Base-by-base conservation (phyloP, 1,140 invertebrate genomes). In the Hyphantria cunea region DNA sequence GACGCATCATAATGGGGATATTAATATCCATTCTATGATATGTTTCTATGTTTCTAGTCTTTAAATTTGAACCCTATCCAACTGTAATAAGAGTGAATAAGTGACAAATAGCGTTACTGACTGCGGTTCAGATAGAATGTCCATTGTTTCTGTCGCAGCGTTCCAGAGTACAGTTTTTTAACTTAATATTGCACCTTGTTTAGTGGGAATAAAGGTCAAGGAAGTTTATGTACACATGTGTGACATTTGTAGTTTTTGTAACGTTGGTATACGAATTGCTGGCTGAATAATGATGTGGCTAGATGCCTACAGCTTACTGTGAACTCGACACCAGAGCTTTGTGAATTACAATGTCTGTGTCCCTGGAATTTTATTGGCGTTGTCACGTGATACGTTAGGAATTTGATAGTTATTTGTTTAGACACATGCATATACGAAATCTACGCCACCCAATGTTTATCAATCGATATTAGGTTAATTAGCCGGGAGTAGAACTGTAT, bases 241-340 rank as follows among this genome's bases (percentile, higher is more conserved):
- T 48, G 44, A 58, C 55, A 49, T 66, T 68, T 56, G 54, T 55
- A 49, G 54, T 66, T 70, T 74, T 75, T 72, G 70, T 65, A 47
- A 47, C 34, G 15, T 25, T 65, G 59, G 45, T 59, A 44, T 48
- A 58, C 72, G 73, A 68, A 73, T 79, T 77, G 80, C 75, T 64
- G 66, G 65, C 69, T 72, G 82, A 84, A 85, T 84, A 87, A 77
- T 76, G 82, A 84, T 81, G 78, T 76, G 70, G 58, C 41, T 72
- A 66, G 80, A 77, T 84, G 80, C 72, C 71, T 83, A 77, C 67
- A 62, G 65, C 69, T 70, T 70, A 71, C 73, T 69, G 64, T 68
- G 72, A 76, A 79, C 72, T 61, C 66, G 70, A 72, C 74, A 25
- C 17, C 5, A 25, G 17, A 67, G 67, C 72, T 79, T 79, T 76